Base-by-base conservation (phyloP, 2,797 vertebrate genomes). In the Lagodon rhomboides region DNA sequence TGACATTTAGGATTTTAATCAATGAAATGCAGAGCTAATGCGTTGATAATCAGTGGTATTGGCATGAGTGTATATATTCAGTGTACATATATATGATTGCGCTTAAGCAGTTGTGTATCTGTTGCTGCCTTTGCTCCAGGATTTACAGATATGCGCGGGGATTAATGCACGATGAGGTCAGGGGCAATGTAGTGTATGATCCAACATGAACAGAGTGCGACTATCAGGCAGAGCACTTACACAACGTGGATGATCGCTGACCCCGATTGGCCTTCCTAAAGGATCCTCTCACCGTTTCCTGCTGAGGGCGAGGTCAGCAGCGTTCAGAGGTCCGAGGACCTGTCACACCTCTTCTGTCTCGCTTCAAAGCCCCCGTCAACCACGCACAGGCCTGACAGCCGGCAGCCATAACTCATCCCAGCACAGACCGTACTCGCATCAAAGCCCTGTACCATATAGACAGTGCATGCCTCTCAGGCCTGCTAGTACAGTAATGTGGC, bases 321-420 rank as follows among this genome's bases (percentile, higher is more conserved):
- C 66, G 44, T 56, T 59, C 38, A 56, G 27, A 79, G 59, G 70
- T 75, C 58, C 44, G 41, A 30, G 54, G 75, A 74, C 34, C 25
- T 55, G 79, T 77, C 86, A 73, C 65, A 63, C 17, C 41, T 76
- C 43, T 54, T 74, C 63, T 68, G 77, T 66, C 61, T 78, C 38
- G 15, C 75, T 67, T 67, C 64, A 70, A 12, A 58, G 38, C 43
- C 16, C 58, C 49, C 60, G 62, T 79, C 75, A 62, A n/a, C 16
- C 34, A 16, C 34, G 9, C 27, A 61, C 25, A 49, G 25, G n/a
- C 43, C 27, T 18, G 53, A 68, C 27, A 63, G n/a, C 50, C 27
- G 60, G n/a, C 50, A 50, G 47, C 30, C 41, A 20, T 55, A 64
- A 75, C 9, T 56, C 60, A 64, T 49, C 68, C 60, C 51, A 27